A percentile compares a stretch with the other conserved stretches of the same genome.
These are phyloP conservation scores for Danio tinwini DNA, from an alignment of 2,797 vertebrate species.

Conservation along the genomic window DNA sequence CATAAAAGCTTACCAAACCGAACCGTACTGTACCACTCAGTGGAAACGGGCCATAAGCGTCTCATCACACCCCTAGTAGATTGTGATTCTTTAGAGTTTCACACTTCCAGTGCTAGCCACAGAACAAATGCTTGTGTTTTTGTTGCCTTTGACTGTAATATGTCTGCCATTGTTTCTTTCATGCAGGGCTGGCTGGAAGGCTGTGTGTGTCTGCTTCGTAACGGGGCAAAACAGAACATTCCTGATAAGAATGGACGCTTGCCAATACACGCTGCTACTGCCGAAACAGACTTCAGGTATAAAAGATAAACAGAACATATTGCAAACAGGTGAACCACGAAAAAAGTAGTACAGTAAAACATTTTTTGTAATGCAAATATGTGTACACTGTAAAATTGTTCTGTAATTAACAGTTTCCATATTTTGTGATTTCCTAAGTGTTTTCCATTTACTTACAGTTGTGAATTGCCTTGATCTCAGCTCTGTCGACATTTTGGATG, in stretches of 20 bases:
- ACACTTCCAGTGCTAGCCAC: neutral
- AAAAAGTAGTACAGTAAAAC: neutral
- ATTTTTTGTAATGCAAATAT: neutral
- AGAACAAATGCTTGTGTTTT: neutral
- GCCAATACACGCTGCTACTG: conserved; percentile 87
- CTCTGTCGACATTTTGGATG: no score
- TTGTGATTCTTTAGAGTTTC: conserved; percentile 6
- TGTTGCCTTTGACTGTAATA: neutral
- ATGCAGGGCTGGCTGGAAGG: conserved; percentile 88
- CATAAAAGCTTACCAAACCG: no score
- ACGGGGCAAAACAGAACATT: conserved; percentile 88
- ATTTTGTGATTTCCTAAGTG: no score
- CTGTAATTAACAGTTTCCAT: no score
- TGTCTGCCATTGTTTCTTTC: conserved; percentile 31
- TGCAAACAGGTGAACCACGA: neutral
- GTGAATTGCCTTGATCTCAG: no score
- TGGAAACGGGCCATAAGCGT: no score
- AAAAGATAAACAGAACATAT: neutral
- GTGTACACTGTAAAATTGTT: no score
- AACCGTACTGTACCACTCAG: no score
- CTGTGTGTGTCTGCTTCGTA: conserved; percentile 86
- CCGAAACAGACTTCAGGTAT: conserved; percentile 85
- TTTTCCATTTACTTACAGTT: no score
- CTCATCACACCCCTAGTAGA: no score
- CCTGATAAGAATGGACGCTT: conserved; percentile 87